Evolutionary conservation across 2,888 invertebrate species (phyloP).

Genomic region (Chloromyia formosa): DNA sequence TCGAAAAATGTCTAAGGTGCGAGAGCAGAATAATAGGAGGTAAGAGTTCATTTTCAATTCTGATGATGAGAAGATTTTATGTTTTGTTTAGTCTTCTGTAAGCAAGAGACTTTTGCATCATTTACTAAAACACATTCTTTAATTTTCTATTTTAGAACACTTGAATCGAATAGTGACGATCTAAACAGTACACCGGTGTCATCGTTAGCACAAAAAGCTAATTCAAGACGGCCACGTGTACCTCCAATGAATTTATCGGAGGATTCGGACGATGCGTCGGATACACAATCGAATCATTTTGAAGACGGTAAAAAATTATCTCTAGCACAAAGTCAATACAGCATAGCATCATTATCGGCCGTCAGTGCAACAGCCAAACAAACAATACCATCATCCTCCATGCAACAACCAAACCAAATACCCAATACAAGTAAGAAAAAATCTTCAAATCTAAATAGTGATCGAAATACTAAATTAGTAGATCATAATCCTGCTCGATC

Average conservation of each 20-base stretch:
- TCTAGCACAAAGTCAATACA: slow-evolving; percentile 45
- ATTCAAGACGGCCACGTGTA: slow-evolving; percentile 46
- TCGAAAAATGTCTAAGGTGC: slow-evolving; percentile 67
- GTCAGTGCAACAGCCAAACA: slow-evolving; percentile 30
- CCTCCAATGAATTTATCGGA: slow-evolving; percentile 50
- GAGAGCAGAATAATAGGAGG: slow-evolving; percentile 61
- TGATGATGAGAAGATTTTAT: no score
- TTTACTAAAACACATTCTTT: not conserved
- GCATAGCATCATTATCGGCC: slow-evolving; percentile 17
- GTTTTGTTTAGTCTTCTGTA: no score
- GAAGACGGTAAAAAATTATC: slow-evolving; percentile 46
- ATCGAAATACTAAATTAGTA: slow-evolving; percentile 17
- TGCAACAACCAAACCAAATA: slow-evolving; percentile 22
- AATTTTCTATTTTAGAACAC: slow-evolving; percentile 8
- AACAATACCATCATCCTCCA: slow-evolving; percentile 32
- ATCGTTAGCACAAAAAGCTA: slow-evolving; percentile 23
- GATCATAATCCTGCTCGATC: slow-evolving; percentile 38
- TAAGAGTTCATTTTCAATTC: not conserved
- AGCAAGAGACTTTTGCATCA: no score
- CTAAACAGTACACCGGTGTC: slow-evolving; percentile 38
- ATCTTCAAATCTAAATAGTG: slow-evolving; percentile 32
- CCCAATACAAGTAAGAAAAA: slow-evolving; percentile 47
- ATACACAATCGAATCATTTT: slow-evolving; percentile 15
- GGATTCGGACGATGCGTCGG: slow-evolving; percentile 45
- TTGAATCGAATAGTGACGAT: slow-evolving; percentile 15